Base-by-base conservation (phyloP, 2,797 vertebrate genomes). In the Enteromius unitaeniatus region DNA sequence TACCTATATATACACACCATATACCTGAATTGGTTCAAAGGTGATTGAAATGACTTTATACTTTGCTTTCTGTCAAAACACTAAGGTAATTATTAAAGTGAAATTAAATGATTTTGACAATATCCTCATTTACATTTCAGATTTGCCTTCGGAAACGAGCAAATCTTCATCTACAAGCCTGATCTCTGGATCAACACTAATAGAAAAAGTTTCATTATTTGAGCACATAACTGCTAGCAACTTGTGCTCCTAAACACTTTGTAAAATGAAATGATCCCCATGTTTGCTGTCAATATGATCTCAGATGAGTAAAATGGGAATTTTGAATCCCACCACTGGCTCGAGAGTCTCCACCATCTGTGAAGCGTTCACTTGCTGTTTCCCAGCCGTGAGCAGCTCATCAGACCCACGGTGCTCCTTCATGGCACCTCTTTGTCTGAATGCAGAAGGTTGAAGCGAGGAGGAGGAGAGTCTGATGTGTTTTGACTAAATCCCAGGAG, bases 401-500 rank as follows among this genome's bases (percentile, higher is more conserved):
- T 83, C 73, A 83, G 34, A 76, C 62, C 62, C 65, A 55, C 19
- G 31, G 42, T 49, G 15, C 21, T 67, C 17, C 72, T 77, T 53
- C 72, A 42, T 6, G 11, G 72, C 79, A 72, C 3, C 58, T 68
- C 47, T 58, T n/a, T 82, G 79, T 81, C 23, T 65, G n/a, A 40
- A 47, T 58, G 75, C 58, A 67, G 65, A 74, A 42, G 62, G 49
- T 13, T 78, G 80, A 23, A 69, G 19, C 15, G 10, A 65, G 23
- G 73, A 42, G 60, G 58, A 83, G 73, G 17, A 67, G 47, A 83
- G 62, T 77, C 72, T 76, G 34, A 68, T 83, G 47, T 68, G 47
- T 77, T 83, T 76, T 83, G 72, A 68, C 62, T 68, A 67, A 68
- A 58, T 79, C 85, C 72, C 68, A 79, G 75, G 58, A 77, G 78